Percentiles rank a stretch among this genome's conserved stretches.
Evolutionary conservation across 2,113 vertebrate genomes (phyloP).

Genomic region (Aldabrachelys gigantea): DNA sequence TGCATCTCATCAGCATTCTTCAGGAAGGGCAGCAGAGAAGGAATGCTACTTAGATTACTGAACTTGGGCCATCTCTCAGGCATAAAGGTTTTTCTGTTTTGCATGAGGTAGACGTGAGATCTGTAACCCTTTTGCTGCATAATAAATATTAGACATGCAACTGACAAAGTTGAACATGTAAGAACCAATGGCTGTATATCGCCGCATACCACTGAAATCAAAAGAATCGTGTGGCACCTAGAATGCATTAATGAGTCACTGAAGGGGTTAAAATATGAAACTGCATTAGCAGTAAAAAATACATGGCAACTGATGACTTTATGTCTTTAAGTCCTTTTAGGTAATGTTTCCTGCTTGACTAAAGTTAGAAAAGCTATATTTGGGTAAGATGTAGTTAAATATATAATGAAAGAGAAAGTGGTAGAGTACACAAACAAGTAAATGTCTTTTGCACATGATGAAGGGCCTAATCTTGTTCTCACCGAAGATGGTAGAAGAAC

Average conservation of each 20-base stretch:
- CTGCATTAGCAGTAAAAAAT: not conserved
- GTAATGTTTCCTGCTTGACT: not conserved
- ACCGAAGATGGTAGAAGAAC: constrained; percentile 26
- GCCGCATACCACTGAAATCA: not conserved
- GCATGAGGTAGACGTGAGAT: not conserved
- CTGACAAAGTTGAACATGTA: not conserved
- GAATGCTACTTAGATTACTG: not conserved
- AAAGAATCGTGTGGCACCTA: not conserved
- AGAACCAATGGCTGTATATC: not conserved
- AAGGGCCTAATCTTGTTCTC: not conserved
- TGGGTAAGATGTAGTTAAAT: accelerated
- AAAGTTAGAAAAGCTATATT: not conserved
- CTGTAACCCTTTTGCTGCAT: not conserved
- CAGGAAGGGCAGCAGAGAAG: constrained; percentile 25
- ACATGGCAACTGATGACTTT: not conserved
- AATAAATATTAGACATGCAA: not conserved
- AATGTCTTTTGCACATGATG: not conserved
- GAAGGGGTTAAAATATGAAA: not conserved
- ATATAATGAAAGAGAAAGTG: not conserved
- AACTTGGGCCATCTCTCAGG: constrained; percentile 13
- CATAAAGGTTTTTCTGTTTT: constrained; percentile 25
- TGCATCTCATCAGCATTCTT: not conserved
- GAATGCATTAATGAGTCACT: not conserved
- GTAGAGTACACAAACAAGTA: not conserved
- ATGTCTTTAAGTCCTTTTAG: not conserved